Evolutionary conservation across 1,140 invertebrate species (phyloP).

Genomic region (Dendrolimus kikuchii): DNA sequence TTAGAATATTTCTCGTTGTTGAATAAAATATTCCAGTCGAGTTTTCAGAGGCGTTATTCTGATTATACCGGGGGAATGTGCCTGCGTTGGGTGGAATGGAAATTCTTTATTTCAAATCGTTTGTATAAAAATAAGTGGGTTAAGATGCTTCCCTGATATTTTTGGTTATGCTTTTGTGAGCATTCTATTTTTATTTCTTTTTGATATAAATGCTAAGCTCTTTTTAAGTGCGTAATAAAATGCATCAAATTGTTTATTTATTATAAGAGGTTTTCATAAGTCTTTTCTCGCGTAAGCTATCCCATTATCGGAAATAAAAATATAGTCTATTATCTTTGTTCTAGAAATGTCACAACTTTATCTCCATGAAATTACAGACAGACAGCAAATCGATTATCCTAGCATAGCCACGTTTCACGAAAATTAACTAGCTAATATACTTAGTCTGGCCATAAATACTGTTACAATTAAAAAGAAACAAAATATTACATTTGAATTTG

Average conservation of each 20-base stretch:
- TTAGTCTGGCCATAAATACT: too few species aligned
- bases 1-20: conserved; percentile 16
- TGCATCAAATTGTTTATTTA: background rate
- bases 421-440: too few species aligned
- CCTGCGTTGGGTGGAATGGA: conserved; percentile 1
- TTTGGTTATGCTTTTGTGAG: background rate
- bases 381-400: too few species aligned
- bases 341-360: too few species aligned
- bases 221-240: background rate
- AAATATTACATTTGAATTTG: too few species aligned
- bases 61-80: conserved; percentile 1
- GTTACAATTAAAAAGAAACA: too few species aligned
- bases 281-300: background rate
- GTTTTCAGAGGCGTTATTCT: conserved; percentile 8
- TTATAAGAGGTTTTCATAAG: background rate
- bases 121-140: too few species aligned
- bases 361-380: too few species aligned
- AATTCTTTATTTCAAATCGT: background rate
- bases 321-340: too few species aligned
- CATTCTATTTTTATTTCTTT: background rate
- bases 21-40: conserved; percentile 9
- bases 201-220: background rate
- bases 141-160: too few species aligned
- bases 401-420: too few species aligned
- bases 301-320: background rate